Evolutionary conservation across 2,888 invertebrate genomes (phyloP).

Genomic region (Oscheius sp.): DNA sequence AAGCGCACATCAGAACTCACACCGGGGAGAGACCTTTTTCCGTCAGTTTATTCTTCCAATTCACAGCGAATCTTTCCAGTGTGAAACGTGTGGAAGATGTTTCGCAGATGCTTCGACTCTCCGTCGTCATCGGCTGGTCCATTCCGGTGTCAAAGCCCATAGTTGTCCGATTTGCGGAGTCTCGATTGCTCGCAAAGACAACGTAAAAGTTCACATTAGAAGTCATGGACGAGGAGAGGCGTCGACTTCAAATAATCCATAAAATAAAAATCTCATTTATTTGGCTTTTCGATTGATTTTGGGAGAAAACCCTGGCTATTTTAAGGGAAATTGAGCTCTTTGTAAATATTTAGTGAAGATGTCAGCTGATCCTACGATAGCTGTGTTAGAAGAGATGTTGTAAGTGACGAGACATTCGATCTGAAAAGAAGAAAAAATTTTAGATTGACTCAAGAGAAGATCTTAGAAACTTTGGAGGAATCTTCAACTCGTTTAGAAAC

Average conservation of each 20-base stretch:
- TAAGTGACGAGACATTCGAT: not conserved
- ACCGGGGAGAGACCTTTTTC: conserved; percentile 58
- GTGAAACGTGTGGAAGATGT: conserved; percentile 52
- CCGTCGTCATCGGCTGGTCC: conserved; percentile 59
- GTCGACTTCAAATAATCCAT: not conserved
- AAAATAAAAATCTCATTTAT: too few species aligned
- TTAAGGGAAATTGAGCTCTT: not conserved
- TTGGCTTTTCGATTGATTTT: not conserved
- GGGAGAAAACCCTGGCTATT: too few species aligned
- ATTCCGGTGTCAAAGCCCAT: conserved; percentile 59
- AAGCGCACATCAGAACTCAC: conserved; percentile 57
- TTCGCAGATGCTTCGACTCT: conserved; percentile 63
- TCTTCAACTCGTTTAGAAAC: not conserved
- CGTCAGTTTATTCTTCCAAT: conserved; percentile 37
- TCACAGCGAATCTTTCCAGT: conserved; percentile 43
- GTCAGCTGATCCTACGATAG: not conserved
- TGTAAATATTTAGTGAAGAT: not conserved
- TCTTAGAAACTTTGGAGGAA: not conserved
- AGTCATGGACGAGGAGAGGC: conserved; percentile 24
- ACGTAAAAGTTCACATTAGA: conserved; percentile 58
- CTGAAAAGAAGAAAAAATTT: not conserved
- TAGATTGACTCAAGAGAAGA: conserved; percentile 16
- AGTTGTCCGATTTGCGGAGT: conserved; percentile 63
- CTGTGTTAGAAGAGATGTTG: conserved; percentile 6
- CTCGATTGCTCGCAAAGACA: conserved; percentile 61